Conservation (phyloP, 2,888 invertebrate genomes). For the Lymantria dispar region DNA sequence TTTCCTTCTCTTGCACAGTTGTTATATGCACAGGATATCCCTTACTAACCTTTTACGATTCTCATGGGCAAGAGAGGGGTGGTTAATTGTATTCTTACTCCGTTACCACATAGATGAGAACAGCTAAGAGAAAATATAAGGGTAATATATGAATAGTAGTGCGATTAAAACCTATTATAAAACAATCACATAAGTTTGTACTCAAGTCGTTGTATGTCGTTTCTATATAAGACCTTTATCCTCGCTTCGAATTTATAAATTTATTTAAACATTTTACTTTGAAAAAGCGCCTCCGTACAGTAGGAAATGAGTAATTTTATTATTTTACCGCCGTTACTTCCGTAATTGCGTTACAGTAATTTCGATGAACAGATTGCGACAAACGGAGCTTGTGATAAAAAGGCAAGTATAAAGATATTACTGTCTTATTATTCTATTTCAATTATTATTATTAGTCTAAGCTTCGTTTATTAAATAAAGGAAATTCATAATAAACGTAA, state of each 20-base stretch:
- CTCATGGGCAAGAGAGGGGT: no score
- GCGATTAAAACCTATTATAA: neutral
- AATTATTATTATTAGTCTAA: constrained; percentile 5
- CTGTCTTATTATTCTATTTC: constrained; percentile 11
- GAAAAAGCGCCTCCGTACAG: neutral
- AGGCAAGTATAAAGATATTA: constrained; percentile 23
- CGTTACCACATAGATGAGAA: no score
- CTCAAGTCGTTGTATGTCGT: constrained; percentile 1
- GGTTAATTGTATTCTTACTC: no score
- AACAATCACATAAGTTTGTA: constrained; percentile 2
- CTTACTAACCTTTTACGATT: no score
- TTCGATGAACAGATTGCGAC: constrained; percentile 53
- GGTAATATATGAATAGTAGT: no score
- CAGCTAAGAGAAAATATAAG: no score
- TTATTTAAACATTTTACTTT: constrained; percentile 23
- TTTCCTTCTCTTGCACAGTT: no score
- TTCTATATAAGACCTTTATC: constrained; percentile 5
- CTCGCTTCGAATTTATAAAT: constrained; percentile 25
- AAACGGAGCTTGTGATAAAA: constrained; percentile 40
- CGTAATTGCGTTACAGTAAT: constrained; percentile 54
- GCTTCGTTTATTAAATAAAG: neutral
- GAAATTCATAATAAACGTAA: no score
- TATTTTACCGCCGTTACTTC: constrained; percentile 35
- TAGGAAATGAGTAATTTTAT: constrained; percentile 36
- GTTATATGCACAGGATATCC: no score